These are phyloP conservation scores for Erpetoichthys calabaricus DNA, from an alignment of 2,797 vertebrate species.

Conservation along the genomic window DNA sequence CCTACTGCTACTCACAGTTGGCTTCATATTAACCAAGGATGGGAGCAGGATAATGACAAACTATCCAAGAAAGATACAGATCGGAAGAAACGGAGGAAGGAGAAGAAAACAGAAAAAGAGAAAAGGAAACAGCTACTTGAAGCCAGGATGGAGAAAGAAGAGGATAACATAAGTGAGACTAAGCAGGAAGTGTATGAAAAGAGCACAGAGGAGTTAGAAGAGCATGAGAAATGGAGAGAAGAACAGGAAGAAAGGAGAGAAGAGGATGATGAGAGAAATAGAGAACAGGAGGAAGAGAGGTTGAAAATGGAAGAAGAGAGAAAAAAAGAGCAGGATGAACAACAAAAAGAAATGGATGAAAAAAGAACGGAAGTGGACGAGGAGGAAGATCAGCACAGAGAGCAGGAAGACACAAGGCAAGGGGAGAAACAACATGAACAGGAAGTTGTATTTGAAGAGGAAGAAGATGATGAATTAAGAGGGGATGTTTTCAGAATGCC, in stretches of 20 bases:
- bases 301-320: slow-evolving; percentile 7
- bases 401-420: slow-evolving; percentile 7
- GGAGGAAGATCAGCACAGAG: slow-evolving; percentile 6
- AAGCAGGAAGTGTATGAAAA: slow-evolving; percentile 23
- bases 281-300: slow-evolving; percentile 16
- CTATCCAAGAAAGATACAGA: slow-evolving; percentile 32
- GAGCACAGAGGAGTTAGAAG: slow-evolving; percentile 20
- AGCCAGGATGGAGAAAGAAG: slow-evolving; percentile 16
- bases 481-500: slow-evolving; percentile 59
- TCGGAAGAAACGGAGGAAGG: slow-evolving; percentile 23
- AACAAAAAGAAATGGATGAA: slow-evolving; percentile 6
- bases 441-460: slow-evolving; percentile 11
- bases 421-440: background rate
- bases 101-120: slow-evolving; percentile 29
- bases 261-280: slow-evolving; percentile 15
- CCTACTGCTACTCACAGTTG: slow-evolving; percentile 21
- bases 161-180: slow-evolving; percentile 14
- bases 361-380: slow-evolving; percentile 8
- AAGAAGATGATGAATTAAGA: slow-evolving; percentile 38
- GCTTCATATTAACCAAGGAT: slow-evolving; percentile 33
- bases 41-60: slow-evolving; percentile 34
- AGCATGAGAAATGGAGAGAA: slow-evolving; percentile 17
- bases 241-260: slow-evolving; percentile 24
- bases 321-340: background rate
- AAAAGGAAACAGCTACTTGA: slow-evolving; percentile 19